Evolutionary conservation across 2,797 vertebrate species (phyloP).

Genomic region (Sphenodon punctatus): DNA sequence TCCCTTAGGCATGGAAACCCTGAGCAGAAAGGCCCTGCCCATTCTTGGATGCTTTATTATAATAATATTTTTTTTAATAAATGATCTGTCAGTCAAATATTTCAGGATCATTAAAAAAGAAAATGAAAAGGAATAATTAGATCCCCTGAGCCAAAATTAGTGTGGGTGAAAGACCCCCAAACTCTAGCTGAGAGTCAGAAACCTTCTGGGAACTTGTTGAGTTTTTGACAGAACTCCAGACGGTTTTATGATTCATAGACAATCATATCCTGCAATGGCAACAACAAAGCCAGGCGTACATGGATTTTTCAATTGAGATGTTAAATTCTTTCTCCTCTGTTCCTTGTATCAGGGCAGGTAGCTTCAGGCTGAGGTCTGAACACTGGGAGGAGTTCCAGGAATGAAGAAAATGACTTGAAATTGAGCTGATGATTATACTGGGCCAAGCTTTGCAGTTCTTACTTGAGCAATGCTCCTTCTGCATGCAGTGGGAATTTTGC

Average conservation of each 20-base stretch:
- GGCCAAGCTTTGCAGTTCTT: background rate
- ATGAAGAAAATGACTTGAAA: background rate
- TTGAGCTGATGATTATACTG: background rate
- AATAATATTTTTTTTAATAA: conserved; percentile 52
- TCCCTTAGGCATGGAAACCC: conserved; percentile 66
- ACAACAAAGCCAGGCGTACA: background rate
- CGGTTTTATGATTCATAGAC: background rate
- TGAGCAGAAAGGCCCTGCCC: conserved; percentile 25
- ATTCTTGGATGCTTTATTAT: conserved; percentile 27
- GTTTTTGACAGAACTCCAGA: conserved; percentile 18
- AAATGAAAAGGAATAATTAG: conserved; percentile 25
- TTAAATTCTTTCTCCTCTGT: background rate
- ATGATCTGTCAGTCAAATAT: conserved; percentile 63
- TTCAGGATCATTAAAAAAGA: conserved; percentile 30
- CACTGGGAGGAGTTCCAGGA: conserved; percentile 20
- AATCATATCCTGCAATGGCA: background rate
- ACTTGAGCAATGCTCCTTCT: background rate
- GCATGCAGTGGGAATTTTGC: background rate
- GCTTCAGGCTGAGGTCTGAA: conserved; percentile 34
- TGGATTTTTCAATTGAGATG: background rate
- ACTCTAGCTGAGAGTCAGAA: conserved; percentile 3
- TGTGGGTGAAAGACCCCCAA: background rate
- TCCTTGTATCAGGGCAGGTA: background rate
- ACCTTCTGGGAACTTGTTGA: conserved; percentile 20
- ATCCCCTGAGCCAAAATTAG: conserved; percentile 16